Conservation (phyloP, 2,797 vertebrate species). For the Rachycentron canadum region DNA sequence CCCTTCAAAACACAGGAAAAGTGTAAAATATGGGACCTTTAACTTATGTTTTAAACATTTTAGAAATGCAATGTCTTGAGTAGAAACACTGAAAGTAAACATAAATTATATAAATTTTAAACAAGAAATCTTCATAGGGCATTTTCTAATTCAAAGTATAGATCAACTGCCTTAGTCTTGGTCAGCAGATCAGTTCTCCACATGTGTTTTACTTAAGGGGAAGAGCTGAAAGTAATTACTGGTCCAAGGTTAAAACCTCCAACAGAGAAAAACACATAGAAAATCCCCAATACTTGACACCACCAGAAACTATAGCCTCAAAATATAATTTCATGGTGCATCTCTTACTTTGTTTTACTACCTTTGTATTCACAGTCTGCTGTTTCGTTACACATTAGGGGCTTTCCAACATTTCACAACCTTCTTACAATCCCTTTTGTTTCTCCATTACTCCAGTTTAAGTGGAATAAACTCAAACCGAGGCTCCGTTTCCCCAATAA, state of each 20-base stretch:
- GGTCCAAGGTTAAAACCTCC: background rate
- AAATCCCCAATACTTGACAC: background rate
- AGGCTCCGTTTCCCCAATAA: conserved; percentile 8
- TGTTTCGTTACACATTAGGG: background rate
- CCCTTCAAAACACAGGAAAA: too few relatives aligned
- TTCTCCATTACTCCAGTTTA: background rate
- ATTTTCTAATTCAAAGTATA: too few relatives aligned
- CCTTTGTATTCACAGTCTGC: background rate
- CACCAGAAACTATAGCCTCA: background rate
- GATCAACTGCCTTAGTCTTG: too few relatives aligned
- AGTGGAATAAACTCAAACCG: conserved; percentile 2
- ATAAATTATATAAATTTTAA: too few relatives aligned
- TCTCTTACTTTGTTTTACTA: background rate
- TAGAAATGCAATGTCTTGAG: too few relatives aligned
- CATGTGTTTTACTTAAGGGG: background rate
- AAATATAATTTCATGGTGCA: background rate
- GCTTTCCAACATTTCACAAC: background rate
- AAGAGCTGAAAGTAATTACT: background rate
- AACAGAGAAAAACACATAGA: background rate
- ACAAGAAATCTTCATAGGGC: too few relatives aligned
- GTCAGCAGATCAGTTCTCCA: background rate
- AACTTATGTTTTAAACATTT: too few relatives aligned
- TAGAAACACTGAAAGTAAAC: too few relatives aligned
- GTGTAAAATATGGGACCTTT: too few relatives aligned
- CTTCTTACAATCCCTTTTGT: conserved; percentile 1